Evolutionary conservation across 2,797 vertebrate genomes (phyloP).

Genomic region (Sebastes umbrosus): DNA sequence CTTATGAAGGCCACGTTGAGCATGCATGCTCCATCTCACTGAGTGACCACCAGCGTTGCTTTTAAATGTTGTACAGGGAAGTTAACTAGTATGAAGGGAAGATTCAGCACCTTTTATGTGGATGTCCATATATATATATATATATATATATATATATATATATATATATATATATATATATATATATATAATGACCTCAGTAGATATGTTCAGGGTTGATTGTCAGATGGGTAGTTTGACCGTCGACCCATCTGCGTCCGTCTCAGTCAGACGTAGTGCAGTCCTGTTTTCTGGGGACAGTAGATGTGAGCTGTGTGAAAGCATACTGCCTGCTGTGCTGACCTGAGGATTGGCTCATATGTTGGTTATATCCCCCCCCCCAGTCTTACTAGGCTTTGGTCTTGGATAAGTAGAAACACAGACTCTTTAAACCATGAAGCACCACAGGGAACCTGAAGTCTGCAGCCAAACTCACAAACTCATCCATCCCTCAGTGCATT

Average conservation of each 20-base stretch:
- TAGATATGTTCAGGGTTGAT: not conserved
- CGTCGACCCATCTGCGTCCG: not conserved
- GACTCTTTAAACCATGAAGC: constrained; percentile 44
- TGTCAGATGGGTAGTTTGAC: not conserved
- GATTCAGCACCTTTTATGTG: too few relatives aligned
- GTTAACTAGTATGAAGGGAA: not conserved
- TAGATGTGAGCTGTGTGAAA: constrained; percentile 27
- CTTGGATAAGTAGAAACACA: constrained; percentile 52
- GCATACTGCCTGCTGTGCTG: constrained; percentile 32
- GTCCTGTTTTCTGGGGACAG: not conserved
- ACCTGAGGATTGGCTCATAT: constrained; percentile 14
- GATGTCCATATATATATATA: too few relatives aligned
- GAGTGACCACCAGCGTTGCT: not conserved
- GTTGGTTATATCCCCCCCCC: constrained; percentile 7
- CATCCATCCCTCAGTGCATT: not conserved
- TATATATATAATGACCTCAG: not conserved
- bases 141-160: too few relatives aligned
- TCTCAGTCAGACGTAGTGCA: not conserved
- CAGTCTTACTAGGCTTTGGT: constrained; percentile 10
- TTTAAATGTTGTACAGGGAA: not conserved
- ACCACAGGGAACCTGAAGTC: constrained; percentile 25
- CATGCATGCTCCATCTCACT: constrained; percentile 2
- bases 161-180: too few relatives aligned
- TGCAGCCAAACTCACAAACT: not conserved
- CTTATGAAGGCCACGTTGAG: not conserved